These are phyloP conservation scores for Drosophila sordidapex DNA, from an alignment of 2,888 invertebrate species.

Conservation along the genomic window DNA sequence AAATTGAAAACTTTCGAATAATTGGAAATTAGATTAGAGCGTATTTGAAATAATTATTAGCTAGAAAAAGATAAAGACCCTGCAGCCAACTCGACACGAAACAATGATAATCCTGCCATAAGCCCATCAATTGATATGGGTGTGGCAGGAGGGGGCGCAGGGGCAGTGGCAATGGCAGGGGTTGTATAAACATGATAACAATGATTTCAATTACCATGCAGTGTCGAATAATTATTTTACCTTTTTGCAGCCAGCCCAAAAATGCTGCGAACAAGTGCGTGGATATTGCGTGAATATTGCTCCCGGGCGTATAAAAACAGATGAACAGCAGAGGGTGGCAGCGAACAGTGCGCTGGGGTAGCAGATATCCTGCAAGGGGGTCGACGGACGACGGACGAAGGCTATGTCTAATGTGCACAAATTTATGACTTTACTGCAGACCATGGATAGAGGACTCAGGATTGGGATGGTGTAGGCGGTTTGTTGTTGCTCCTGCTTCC, in stretches of 20 bases:
- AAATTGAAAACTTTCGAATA: constrained; percentile 8
- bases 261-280: constrained; percentile 71
- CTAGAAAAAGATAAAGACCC: constrained; percentile 12
- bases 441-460: constrained; percentile 24
- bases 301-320: constrained; percentile 84
- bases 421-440: constrained; percentile 81
- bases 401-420: constrained; percentile 82
- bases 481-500: constrained; percentile 48
- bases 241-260: constrained; percentile 53
- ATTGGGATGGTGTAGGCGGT: constrained; percentile 53
- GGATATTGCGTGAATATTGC: constrained; percentile 82
- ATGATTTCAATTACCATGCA: constrained; percentile 82
- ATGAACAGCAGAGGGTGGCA: constrained; percentile 61
- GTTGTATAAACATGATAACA: constrained; percentile 72
- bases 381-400: constrained; percentile 54
- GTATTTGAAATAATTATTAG: constrained; percentile 60
- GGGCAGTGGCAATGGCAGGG: constrained; percentile 12
- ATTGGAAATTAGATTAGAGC: constrained; percentile 30
- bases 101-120: constrained; percentile 77
- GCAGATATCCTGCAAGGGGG: constrained; percentile 8
- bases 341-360: neutral
- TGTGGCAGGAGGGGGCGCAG: neutral
- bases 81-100: constrained; percentile 40
- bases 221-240: constrained; percentile 82
- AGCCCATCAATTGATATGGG: constrained; percentile 52